Base-by-base conservation (phyloP, 1,140 invertebrate genomes). In the Proales similis region DNA sequence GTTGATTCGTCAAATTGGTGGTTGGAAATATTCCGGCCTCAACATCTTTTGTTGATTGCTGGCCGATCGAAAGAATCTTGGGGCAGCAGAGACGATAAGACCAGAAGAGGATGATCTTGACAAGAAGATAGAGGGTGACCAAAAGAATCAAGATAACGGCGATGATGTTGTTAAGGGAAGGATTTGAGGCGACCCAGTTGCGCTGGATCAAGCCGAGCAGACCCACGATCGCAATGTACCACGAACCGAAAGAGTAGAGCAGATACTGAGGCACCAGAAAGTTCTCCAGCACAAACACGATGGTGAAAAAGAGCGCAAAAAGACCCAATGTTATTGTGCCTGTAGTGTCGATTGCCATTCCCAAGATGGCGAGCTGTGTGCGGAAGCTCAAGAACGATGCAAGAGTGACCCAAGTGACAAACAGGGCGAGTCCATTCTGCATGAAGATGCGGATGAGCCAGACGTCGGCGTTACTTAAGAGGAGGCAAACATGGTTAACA, bases 401-500 rank as follows among this genome's bases (percentile, higher is more conserved):
- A 4, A 74, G 65, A 12, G 67, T 68, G 1, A 68, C 64, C 71
- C 70, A 73, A 4, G 68, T 67, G 0, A 70, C 73, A 61, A 72
- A 74, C 32, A 72, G 65, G 4, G 68, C 69, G 7, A 74, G 48
- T 7, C 72, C 71, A 63, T 74, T 74, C 60, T 73, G 69, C 12
- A 71, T 65, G 7, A 73, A 62, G 20, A 73, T 57, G 14, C 68
- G 60, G 4, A 71, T 66, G 6, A 73, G 47, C 67, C 66, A 69
- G 17, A 70, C 63, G 17, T 72, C 70, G 17, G 48, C 43, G n/a
- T 27, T 64, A 14, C 38, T 57, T n/a, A n/a, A n/a, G n/a, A n/a
- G n/a, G n/a, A n/a, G n/a, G n/a, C n/a, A n/a, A n/a, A n/a, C n/a
- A n/a, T n/a, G n/a, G n/a, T n/a, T n/a, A n/a, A n/a, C n/a, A n/a